These are phyloP conservation scores for Misgurnus mizolepis DNA, from an alignment of 2,113 vertebrate species.

Conservation along the genomic window DNA sequence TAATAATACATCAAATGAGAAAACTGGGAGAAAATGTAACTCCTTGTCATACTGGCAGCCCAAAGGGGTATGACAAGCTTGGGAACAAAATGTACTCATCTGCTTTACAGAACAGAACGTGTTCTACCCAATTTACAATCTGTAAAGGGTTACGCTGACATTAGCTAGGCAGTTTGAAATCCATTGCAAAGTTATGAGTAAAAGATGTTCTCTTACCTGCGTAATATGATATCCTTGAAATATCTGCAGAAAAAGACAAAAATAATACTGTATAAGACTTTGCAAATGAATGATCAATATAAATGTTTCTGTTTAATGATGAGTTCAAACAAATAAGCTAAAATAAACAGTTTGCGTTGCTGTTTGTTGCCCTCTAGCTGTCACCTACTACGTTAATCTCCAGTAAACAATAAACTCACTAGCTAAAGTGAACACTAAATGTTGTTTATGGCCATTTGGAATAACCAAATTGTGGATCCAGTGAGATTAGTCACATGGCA, in stretches of 20 bases:
- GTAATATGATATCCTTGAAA: conserved; percentile 83
- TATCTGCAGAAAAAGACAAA: conserved; percentile 76
- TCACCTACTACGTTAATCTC: neutral
- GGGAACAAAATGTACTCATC: conserved; percentile 22
- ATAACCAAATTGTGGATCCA: neutral
- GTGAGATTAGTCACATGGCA: too few species aligned
- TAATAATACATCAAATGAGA: conserved; percentile 29
- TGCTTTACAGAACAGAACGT: conserved; percentile 16
- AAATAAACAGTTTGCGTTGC: conserved; percentile 26
- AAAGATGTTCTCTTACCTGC: conserved; percentile 75
- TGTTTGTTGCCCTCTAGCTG: conserved; percentile 51
- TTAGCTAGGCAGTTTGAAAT: neutral
- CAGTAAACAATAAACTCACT: neutral
- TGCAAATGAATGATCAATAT: conserved; percentile 10
- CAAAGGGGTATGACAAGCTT: conserved; percentile 1
- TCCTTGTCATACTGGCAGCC: conserved; percentile 18
- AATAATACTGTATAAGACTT: conserved; percentile 2
- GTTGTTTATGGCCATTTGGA: neutral
- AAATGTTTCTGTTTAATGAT: neutral
- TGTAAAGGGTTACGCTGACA: conserved; percentile 29
- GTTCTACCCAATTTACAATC: conserved; percentile 17
- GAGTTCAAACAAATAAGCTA: conserved; percentile 10
- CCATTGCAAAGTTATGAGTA: neutral
- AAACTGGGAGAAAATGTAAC: conserved; percentile 9
- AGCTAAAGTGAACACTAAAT: neutral